Evolutionary conservation across 1,140 invertebrate genomes (phyloP).

Genomic region (Myzus persicae): DNA sequence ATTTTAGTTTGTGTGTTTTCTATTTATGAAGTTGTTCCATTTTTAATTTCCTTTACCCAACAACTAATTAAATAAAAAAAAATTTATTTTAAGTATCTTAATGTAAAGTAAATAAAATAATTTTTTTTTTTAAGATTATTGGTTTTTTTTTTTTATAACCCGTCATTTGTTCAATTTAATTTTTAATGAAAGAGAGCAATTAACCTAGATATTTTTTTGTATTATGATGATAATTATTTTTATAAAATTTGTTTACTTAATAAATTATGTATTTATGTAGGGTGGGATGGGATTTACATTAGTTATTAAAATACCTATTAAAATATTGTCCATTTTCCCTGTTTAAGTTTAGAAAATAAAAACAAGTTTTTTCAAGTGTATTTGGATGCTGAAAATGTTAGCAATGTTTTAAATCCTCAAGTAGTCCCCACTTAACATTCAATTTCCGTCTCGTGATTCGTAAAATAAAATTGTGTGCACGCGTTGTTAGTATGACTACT

Average conservation of each 20-base stretch:
- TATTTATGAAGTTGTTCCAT: neutral
- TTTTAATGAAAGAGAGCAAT: neutral
- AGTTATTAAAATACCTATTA: neutral
- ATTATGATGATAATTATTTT: neutral
- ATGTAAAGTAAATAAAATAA: neutral
- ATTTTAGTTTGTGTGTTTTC: neutral
- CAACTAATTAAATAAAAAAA: neutral
- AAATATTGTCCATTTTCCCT: neutral
- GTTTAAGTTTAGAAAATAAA: neutral
- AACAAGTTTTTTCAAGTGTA: neutral
- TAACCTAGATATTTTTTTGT: slow-evolving; percentile 1
- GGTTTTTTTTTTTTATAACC: neutral
- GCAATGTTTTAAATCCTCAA: neutral
- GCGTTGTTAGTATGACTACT: slow-evolving; percentile 43
- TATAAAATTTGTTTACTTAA: neutral
- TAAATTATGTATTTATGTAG: neutral
- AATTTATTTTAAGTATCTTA: neutral
- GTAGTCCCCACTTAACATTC: neutral
- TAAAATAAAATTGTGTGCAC: slow-evolving; percentile 1
- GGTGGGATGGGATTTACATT: neutral
- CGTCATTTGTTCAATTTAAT: slow-evolving; percentile 10
- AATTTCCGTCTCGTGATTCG: neutral
- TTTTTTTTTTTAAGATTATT: too few species aligned
- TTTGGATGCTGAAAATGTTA: neutral
- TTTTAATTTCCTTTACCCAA: neutral